phyloP scores from a whole-genome alignment of 2,888 invertebrate genomes.

The Agonopterix arenella region DNA sequence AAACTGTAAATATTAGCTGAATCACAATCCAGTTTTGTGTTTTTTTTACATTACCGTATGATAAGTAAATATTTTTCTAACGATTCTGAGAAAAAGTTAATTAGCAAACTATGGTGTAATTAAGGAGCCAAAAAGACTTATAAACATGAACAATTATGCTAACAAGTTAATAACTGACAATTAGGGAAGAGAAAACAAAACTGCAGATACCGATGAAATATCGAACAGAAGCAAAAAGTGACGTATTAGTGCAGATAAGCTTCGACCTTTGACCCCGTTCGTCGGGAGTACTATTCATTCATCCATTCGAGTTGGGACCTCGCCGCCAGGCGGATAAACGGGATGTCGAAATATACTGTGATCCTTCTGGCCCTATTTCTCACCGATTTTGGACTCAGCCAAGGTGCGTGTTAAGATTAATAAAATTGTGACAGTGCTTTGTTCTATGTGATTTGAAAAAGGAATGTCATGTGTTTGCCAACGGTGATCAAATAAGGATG shows the following conservation, averaged over 20 bases:
- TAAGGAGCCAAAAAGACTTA: no score
- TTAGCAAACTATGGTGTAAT: no score
- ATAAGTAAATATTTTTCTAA: no score
- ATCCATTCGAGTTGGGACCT: background rate
- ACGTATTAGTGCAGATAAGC: constrained; percentile 7
- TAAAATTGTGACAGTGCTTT: no score
- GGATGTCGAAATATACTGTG: constrained; percentile 4
- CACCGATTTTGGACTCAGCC: constrained; percentile 1
- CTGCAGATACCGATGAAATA: background rate
- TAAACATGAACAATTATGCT: background rate
- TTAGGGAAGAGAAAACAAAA: background rate
- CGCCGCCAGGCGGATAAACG: background rate
- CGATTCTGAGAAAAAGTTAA: no score
- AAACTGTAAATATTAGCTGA: no score
- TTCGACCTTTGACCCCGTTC: constrained; percentile 4
- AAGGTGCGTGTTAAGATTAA: constrained; percentile 6
- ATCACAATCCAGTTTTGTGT: no score
- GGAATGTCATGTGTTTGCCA: background rate
- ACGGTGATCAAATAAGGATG: constrained; percentile 2
- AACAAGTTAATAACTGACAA: background rate
- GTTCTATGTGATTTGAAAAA: no score
- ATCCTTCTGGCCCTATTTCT: background rate
- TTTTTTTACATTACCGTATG: no score
- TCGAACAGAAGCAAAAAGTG: background rate
- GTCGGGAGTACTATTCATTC: constrained; percentile 5